Evolutionary conservation across 1,140 invertebrate species (phyloP).

Genomic region (Ceratina calcarata): DNA sequence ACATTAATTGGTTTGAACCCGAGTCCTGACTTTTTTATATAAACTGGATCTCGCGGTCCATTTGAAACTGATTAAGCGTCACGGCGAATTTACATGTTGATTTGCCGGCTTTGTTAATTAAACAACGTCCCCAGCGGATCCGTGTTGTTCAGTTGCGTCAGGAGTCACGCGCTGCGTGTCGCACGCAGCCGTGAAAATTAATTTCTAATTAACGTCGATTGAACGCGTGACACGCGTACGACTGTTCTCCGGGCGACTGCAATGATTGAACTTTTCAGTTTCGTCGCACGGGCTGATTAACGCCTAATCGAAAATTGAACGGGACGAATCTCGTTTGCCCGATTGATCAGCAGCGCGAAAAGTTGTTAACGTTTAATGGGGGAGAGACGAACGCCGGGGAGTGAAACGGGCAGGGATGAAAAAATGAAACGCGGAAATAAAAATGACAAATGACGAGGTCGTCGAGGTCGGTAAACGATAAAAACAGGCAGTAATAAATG

Average conservation of each 20-base stretch:
- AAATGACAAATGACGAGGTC: background rate
- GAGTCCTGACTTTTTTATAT: too few relatives aligned
- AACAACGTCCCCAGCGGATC: background rate
- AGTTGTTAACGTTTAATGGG: background rate
- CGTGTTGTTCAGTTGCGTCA: background rate
- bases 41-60: background rate
- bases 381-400: too few relatives aligned
- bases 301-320: background rate
- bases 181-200: conserved; percentile 19
- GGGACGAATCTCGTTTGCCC: background rate
- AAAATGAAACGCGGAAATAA: background rate
- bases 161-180: background rate
- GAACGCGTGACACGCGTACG: background rate
- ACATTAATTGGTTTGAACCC: background rate
- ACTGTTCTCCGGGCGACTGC: background rate
- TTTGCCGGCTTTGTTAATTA: background rate
- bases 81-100: conserved; percentile 23
- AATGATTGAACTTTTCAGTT: background rate
- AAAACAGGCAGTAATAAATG: too few relatives aligned
- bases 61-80: conserved; percentile 5
- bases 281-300: background rate
- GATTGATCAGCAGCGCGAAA: background rate
- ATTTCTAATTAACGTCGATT: conserved; percentile 38
- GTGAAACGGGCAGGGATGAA: background rate
- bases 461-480: too few relatives aligned